Conservation (phyloP, 2,888 invertebrate genomes). For the Spodoptera exigua region DNA sequence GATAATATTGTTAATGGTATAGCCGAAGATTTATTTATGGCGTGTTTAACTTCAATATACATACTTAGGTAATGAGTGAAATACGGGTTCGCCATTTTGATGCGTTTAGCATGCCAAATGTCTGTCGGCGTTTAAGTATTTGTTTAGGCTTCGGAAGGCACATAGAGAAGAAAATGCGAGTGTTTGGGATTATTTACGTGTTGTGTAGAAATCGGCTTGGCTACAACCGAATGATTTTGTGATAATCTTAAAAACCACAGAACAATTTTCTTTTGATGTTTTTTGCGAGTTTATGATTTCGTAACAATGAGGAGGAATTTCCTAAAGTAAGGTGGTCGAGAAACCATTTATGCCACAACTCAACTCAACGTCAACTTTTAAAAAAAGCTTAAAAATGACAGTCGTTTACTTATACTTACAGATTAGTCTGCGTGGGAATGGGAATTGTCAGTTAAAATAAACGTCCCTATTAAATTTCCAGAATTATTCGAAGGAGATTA, state of each 20-base stretch:
- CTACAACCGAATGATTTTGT: constrained; percentile 17
- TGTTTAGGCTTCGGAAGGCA: constrained; percentile 35
- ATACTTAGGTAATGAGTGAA: constrained; percentile 43
- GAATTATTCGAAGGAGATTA: constrained; percentile 28
- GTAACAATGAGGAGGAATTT: too few species aligned
- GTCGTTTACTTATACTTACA: constrained; percentile 21
- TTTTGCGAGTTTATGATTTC: too few species aligned
- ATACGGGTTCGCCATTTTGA: constrained; percentile 36
- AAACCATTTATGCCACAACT: too few species aligned
- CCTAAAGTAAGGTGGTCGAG: too few species aligned
- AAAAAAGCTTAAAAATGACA: too few species aligned
- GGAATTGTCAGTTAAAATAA: constrained; percentile 24
- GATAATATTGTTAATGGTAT: constrained; percentile 27
- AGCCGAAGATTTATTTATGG: constrained; percentile 39
- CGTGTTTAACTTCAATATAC: constrained; percentile 46
- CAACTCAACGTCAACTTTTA: too few species aligned
- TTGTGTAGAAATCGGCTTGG: constrained; percentile 38
- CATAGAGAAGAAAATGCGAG: constrained; percentile 29
- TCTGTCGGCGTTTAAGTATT: constrained; percentile 51
- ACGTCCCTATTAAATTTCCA: constrained; percentile 45
- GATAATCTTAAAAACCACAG: constrained; percentile 11
- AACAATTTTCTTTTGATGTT: constrained; percentile 25
- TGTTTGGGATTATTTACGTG: constrained; percentile 36
- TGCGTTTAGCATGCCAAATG: constrained; percentile 43
- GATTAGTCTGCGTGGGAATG: constrained; percentile 51